These are phyloP conservation scores for Porites rus DNA, from an alignment of 92 coral and sea anemone genomes.

Conservation along the genomic window DNA sequence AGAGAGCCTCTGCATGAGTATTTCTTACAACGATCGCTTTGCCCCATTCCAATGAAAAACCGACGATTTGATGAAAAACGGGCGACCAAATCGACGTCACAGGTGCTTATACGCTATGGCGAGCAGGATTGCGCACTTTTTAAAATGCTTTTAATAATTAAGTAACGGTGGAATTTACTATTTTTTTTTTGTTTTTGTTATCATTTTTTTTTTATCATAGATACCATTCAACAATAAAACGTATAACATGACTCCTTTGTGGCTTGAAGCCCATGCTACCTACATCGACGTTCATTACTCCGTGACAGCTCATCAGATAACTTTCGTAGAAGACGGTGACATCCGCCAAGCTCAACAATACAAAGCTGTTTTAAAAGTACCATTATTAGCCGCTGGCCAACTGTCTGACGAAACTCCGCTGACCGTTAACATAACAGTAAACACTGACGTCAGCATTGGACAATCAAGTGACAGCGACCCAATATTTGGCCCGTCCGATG, in stretches of 20 bases:
- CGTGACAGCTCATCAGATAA: slow-evolving; percentile 28
- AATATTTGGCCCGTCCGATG: slow-evolving; percentile 47
- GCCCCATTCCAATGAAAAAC: too few species aligned
- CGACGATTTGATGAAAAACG: too few species aligned
- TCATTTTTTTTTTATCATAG: background rate
- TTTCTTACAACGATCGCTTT: too few species aligned
- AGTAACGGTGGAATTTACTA: background rate
- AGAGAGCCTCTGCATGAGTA: too few species aligned
- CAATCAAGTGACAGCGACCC: slow-evolving; percentile 8
- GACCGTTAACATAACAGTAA: slow-evolving; percentile 45
- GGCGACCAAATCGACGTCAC: too few species aligned
- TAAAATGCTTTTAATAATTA: background rate
- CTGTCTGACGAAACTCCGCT: slow-evolving; percentile 16
- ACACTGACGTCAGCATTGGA: slow-evolving; percentile 12
- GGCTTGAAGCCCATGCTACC: slow-evolving; percentile 25
- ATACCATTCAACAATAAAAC: background rate
- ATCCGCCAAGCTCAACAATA: too few species aligned
- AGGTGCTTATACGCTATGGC: too few species aligned
- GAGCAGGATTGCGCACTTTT: too few species aligned
- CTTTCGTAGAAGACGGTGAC: background rate
- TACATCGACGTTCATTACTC: slow-evolving; percentile 21
- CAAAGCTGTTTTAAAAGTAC: slow-evolving; percentile 33
- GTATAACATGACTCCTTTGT: slow-evolving; percentile 30
- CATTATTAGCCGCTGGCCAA: slow-evolving; percentile 19
- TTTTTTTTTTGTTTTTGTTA: background rate